phyloP scores from a whole-genome alignment of 2,888 invertebrate genomes.

The Mongoloraphidia duomilia region DNA sequence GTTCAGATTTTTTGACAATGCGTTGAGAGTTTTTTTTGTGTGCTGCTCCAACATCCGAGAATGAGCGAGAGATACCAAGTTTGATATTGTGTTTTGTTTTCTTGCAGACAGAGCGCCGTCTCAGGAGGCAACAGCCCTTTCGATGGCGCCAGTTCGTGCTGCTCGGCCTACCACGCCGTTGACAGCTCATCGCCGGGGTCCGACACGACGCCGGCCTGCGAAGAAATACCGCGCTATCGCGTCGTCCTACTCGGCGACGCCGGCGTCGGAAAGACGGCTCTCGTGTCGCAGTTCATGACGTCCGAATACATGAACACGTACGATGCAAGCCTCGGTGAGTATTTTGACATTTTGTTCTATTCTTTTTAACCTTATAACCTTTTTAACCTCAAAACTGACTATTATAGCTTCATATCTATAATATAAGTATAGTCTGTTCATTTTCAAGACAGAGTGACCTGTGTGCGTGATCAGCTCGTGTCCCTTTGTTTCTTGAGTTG shows the following conservation, averaged over 20 bases:
- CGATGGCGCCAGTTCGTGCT: constrained; percentile 70
- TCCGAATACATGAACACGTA: constrained; percentile 93
- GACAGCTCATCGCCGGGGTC: constrained; percentile 62
- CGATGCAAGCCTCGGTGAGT: constrained; percentile 76
- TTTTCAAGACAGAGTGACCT: too few species aligned
- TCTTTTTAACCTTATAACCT: not conserved
- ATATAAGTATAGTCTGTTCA: too few species aligned
- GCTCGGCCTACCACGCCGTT: constrained; percentile 62
- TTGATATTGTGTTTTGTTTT: constrained; percentile 4
- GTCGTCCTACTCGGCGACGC: constrained; percentile 72
- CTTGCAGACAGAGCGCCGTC: constrained; percentile 50
- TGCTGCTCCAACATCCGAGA: too few species aligned
- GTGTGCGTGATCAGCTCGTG: too few species aligned
- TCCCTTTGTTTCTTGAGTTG: too few species aligned
- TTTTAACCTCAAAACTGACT: not conserved
- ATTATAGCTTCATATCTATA: too few species aligned
- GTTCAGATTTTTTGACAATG: too few species aligned
- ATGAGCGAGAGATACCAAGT: too few species aligned
- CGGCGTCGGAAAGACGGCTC: constrained; percentile 80
- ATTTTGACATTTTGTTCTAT: not conserved
- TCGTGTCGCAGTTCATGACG: constrained; percentile 88
- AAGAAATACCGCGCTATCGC: constrained; percentile 60
- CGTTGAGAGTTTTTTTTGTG: too few species aligned
- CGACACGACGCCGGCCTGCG: constrained; percentile 28
- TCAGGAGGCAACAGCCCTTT: constrained; percentile 66